Conservation (phyloP, 92 coral and sea anemone genomes). For the Zoanthus sansibaricus region DNA sequence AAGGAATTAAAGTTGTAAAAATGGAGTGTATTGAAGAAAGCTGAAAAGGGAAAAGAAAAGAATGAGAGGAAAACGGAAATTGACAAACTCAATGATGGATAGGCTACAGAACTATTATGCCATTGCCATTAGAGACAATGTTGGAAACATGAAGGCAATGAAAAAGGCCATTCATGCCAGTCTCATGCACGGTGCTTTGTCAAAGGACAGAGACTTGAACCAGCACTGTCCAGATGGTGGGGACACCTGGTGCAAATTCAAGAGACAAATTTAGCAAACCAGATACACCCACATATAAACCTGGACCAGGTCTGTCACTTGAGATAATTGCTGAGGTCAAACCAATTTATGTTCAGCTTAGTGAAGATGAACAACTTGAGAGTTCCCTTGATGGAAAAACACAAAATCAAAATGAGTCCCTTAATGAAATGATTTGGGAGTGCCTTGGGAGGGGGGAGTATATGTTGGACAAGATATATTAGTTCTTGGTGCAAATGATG, state of each 20-base stretch:
- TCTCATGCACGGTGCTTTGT: slow-evolving; percentile 46
- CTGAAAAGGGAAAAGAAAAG: slow-evolving; percentile 52
- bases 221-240: slow-evolving; percentile 4
- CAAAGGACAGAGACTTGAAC: slow-evolving; percentile 2
- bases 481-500: slow-evolving; percentile 57
- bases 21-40: slow-evolving; percentile 57
- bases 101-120: slow-evolving; percentile 12
- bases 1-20: slow-evolving; percentile 37
- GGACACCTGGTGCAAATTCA: slow-evolving; percentile 52
- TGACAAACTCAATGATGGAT: slow-evolving; percentile 56
- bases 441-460: slow-evolving; percentile 46
- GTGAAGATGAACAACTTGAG: slow-evolving; percentile 53
- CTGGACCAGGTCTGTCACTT: slow-evolving; percentile 59
- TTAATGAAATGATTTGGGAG: slow-evolving; percentile 72
- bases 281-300: slow-evolving; percentile 27
- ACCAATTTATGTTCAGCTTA: slow-evolving; percentile 53
- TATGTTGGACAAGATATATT: slow-evolving; percentile 38
- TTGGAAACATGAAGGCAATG: slow-evolving; percentile 43
- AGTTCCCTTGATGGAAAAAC: slow-evolving; percentile 57
- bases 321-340: slow-evolving; percentile 48
- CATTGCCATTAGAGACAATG: slow-evolving; percentile 52
- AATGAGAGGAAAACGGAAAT: slow-evolving; percentile 55
- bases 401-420: slow-evolving; percentile 34
- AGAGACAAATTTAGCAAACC: slow-evolving; percentile 9
- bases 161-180: slow-evolving; percentile 55